Base-by-base conservation (phyloP, 2,113 vertebrate species). In the Lates calcarifer region DNA sequence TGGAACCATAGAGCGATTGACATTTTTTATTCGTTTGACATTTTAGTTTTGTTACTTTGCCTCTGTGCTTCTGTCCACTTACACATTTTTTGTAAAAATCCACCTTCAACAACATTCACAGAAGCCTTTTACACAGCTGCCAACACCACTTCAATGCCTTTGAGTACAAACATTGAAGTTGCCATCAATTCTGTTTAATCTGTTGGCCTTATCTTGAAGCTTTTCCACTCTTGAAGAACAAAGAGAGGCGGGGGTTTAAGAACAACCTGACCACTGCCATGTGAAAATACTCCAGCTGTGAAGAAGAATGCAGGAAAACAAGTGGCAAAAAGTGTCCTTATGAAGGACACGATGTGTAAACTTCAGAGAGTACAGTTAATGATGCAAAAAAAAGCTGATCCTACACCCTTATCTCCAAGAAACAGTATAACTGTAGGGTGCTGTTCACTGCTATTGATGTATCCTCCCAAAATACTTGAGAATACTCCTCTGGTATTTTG, bases 161-260 rank as follows among this genome's bases (percentile, higher is more conserved):
- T 20, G 18, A 77, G 63, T n/a, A 12, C 45, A 28, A 26, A 15
- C 57, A 74, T 51, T 66, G 55, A 74, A 74, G 73, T 37, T 12
- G 31, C 10, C 73, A 81, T 89, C 61, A 84, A 28, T 84, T 81
- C 13, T 2, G 35, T 47, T 75, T 45, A 70, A 84, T 78, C 55
- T 72, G 53, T 28, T 75, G 81, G 47, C 65, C 47, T 47, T 15
- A 61, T 83, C 35, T 62, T 28, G 7, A 66, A 73, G 61, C 47
- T 64, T 28, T 49, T 61, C 20, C 0, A 5, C 47, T 63, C 35
- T 64, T 58, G 35, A 64, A 67, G 81, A 75, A 58, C 53, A 77
- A 47, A 67, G 20, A 63, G n/a, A n/a, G n/a, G n/a, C n/a, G n/a
- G n/a, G n/a, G n/a, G n/a, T n/a, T n/a, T n/a, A n/a, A 45, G 51